A percentile compares a stretch with the other conserved stretches of the same genome.
phyloP scores from a whole-genome alignment of 2,888 invertebrate genomes.

The Leptodirus hochenwartii region DNA sequence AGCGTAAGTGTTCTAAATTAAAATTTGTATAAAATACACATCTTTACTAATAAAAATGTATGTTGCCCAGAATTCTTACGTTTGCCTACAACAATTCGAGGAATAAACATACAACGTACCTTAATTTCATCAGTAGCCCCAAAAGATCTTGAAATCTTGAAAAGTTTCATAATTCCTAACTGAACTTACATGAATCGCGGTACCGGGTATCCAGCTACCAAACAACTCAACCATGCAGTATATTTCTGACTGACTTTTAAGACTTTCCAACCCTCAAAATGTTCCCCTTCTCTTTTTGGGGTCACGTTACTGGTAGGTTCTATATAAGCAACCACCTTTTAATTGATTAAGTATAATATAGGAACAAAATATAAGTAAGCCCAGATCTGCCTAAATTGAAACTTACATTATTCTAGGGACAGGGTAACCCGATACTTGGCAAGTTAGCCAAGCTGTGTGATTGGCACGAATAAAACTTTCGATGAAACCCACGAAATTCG shows the following conservation, averaged over 20 bases:
- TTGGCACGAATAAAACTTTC: too few relatives aligned
- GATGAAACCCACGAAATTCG: too few relatives aligned
- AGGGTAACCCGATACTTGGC: slow-evolving; percentile 37
- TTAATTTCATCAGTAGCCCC: too few relatives aligned
- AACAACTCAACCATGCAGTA: slow-evolving; percentile 46
- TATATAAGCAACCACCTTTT: slow-evolving; percentile 15
- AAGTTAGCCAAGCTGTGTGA: slow-evolving; percentile 40
- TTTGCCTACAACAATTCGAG: too few relatives aligned
- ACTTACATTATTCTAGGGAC: slow-evolving; percentile 33
- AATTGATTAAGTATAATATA: neutral
- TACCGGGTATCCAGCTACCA: slow-evolving; percentile 49
- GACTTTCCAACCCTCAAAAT: slow-evolving; percentile 38
- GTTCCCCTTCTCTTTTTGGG: slow-evolving; percentile 38
- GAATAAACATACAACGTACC: too few relatives aligned
- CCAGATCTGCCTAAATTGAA: too few relatives aligned
- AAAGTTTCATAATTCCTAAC: too few relatives aligned
- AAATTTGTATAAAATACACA: too few relatives aligned
- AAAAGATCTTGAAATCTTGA: too few relatives aligned
- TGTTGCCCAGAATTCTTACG: too few relatives aligned
- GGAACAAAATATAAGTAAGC: neutral
- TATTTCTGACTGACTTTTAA: slow-evolving; percentile 30
- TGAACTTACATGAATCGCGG: slow-evolving; percentile 49
- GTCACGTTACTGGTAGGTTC: slow-evolving; percentile 44
- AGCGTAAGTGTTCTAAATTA: too few relatives aligned
- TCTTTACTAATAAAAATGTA: too few relatives aligned